Base-by-base conservation (phyloP, 2,797 vertebrate genomes). In the Agapornis canus region DNA sequence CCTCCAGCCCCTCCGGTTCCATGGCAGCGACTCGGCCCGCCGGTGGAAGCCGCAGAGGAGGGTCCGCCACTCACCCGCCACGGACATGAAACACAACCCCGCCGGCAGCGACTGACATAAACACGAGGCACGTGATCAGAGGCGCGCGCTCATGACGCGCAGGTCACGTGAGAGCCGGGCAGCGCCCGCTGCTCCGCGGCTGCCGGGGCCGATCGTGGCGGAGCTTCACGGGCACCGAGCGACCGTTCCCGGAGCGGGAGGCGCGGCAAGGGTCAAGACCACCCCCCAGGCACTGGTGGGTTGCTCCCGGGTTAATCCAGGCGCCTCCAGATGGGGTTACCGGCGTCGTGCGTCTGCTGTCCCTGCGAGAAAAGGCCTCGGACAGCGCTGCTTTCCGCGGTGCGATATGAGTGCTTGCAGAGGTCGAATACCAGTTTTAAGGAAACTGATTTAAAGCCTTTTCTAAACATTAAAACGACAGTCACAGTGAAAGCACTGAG, bases 391-490 rank as follows among this genome's bases (percentile, higher is more conserved):
- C n/a, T 56, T 9, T 32, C 54, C 3, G 20, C 21, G n/a, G 54
- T 56, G n/a, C 54, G 9, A 6, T 15, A 4, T 23, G 21, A 35
- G n/a, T 23, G n/a, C 21, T 35, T 57, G 27, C 1, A 1, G 5
- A 6, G 31, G 25, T 4, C 20, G 4, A 2, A 39, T 6, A 10
- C 10, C 22, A 1, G 1, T 2, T 45, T 6, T 10, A 15, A 31
- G n/a, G 22, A 47, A 60, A 27, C 15, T 1, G 10, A 13, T 0
- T 22, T 1, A 70, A 87, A 70, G 12, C 7, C 10, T 12, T 25
- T 32, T 45, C 6, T 1, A 5, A 21, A 9, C 5, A 11, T 31
- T 17, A 43, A n/a, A 20, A 1, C 0, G 6, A 3, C 6, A 1
- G 1, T 5, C 8, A 0, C 9, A 3, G 16, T 20, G 8, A 39